Conservation (phyloP, 2,797 vertebrate genomes). For the Molossus alvarezi region DNA sequence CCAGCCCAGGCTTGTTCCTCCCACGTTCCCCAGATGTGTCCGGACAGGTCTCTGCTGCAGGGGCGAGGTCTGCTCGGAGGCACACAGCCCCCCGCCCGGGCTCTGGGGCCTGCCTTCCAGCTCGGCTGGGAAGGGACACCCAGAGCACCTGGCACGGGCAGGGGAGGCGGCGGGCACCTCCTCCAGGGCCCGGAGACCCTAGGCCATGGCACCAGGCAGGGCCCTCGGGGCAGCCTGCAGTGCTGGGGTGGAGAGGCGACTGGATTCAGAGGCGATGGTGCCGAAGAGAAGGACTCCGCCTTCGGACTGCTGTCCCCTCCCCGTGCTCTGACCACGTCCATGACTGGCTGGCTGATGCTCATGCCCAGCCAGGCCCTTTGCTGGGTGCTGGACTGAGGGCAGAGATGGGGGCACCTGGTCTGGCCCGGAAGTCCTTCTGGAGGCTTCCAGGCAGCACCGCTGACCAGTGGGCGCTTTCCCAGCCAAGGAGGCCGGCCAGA, state of each 20-base stretch:
- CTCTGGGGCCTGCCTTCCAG: not conserved
- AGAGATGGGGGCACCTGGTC: too few relatives aligned
- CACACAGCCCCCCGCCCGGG: not conserved
- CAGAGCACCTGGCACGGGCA: not conserved
- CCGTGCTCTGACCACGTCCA: too few relatives aligned
- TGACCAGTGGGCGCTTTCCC: not conserved
- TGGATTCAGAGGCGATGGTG: rapidly evolving
- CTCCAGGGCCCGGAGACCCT: not conserved
- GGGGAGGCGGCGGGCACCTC: not conserved
- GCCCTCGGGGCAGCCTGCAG: not conserved
- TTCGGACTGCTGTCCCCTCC: not conserved
- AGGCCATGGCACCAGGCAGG: not conserved
- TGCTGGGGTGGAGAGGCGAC: not conserved
- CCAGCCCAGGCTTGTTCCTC: slow-evolving; percentile 30
- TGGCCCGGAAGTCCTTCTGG: not conserved
- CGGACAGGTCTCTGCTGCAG: slow-evolving; percentile 75
- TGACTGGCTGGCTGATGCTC: not conserved
- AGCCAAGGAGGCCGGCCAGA: not conserved
- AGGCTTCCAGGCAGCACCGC: not conserved
- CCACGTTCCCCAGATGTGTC: slow-evolving; percentile 81
- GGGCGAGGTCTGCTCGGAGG: slow-evolving; percentile 74
- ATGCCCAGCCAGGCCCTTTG: too few relatives aligned
- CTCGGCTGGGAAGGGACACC: not conserved
- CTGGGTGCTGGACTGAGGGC: not conserved
- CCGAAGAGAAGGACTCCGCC: not conserved